Conservation (phyloP, 2,888 invertebrate species). For the Oligia fasciuncula region DNA sequence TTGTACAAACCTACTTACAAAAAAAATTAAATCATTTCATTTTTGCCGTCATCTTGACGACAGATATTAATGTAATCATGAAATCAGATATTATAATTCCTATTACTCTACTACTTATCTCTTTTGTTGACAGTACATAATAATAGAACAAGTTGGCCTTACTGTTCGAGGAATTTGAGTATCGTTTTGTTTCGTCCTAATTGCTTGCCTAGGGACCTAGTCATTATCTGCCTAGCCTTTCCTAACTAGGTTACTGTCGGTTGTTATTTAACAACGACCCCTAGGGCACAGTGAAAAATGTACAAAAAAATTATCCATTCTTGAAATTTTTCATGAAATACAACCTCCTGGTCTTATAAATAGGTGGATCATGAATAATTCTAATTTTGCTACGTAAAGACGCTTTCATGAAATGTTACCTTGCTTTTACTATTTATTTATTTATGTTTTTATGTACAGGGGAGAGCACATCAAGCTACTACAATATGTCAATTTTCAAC, state of each 20-base stretch:
- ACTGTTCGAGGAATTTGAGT: not conserved
- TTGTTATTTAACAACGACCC: not conserved
- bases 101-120: too few relatives aligned
- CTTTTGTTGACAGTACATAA: too few relatives aligned
- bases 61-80: too few relatives aligned
- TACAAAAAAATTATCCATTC: not conserved
- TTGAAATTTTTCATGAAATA: slow-evolving; percentile 2
- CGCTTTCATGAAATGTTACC: not conserved
- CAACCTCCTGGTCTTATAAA: not conserved
- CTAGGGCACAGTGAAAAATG: not conserved
- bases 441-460: not conserved
- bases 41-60: too few relatives aligned
- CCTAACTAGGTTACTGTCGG: not conserved
- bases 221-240: too few relatives aligned
- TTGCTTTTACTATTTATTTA: not conserved
- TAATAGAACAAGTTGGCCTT: not conserved
- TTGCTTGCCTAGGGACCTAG: not conserved
- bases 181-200: not conserved
- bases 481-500: too few relatives aligned
- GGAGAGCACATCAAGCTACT: too few relatives aligned
- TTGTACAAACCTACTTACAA: too few relatives aligned
- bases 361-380: slow-evolving; percentile 20
- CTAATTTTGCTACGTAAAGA: not conserved
- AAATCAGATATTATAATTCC: too few relatives aligned
- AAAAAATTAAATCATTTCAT: too few relatives aligned